These are phyloP conservation scores for Lycia hirtaria DNA, from an alignment of 2,888 invertebrate species.

Conservation along the genomic window DNA sequence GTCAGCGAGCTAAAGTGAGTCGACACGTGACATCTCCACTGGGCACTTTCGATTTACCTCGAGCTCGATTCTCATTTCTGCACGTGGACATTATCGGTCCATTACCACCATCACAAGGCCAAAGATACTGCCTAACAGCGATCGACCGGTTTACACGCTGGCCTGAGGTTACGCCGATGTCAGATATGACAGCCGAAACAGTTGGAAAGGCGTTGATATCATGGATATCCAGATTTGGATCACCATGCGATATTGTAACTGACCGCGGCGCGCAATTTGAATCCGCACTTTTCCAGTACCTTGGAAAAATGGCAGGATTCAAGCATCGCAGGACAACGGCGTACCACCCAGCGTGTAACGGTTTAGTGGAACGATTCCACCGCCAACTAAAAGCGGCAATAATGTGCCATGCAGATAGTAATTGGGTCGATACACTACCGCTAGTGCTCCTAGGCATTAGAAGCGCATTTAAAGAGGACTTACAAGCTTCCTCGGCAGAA, in stretches of 20 bases:
- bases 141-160: too few species aligned
- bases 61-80: constrained; percentile 45
- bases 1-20: constrained; percentile 54
- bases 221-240: constrained; percentile 47
- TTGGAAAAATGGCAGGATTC: constrained; percentile 18
- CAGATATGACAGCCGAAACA: constrained; percentile 59
- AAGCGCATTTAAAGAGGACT: constrained; percentile 26
- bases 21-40: constrained; percentile 50
- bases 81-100: too few species aligned
- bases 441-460: constrained; percentile 27
- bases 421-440: constrained; percentile 23
- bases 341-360: too few species aligned
- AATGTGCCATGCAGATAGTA: too few species aligned
- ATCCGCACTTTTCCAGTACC: constrained; percentile 24
- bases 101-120: too few species aligned
- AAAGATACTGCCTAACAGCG: too few species aligned
- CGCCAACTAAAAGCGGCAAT: too few species aligned
- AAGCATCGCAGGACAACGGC: constrained; percentile 28
- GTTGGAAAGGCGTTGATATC: constrained; percentile 53
- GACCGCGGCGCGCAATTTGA: constrained; percentile 59
- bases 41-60: constrained; percentile 41
- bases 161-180: constrained; percentile 42
- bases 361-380: too few species aligned
- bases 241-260: constrained; percentile 51
- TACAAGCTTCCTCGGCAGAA: too few species aligned